Evolutionary conservation across 2,113 vertebrate genomes (phyloP).

Genomic region (Melanotaenia duboulayi): DNA sequence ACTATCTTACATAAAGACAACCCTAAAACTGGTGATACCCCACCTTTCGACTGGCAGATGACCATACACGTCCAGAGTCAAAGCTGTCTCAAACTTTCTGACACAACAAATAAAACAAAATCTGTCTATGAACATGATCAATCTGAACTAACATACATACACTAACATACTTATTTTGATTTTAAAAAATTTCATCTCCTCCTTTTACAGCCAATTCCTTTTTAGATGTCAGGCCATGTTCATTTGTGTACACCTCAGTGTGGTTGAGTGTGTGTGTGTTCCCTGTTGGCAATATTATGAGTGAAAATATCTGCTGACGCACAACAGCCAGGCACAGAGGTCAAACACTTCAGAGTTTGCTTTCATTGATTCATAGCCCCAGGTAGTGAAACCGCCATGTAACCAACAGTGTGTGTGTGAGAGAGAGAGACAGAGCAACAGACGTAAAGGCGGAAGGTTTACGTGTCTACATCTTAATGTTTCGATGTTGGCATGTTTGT

Average conservation of each 20-base stretch:
- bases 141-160: neutral
- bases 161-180: neutral
- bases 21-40: neutral
- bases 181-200: neutral
- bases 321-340: conserved; percentile 68
- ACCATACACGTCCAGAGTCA: neutral
- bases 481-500: conserved; percentile 56
- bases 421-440: conserved; percentile 28
- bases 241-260: conserved; percentile 45
- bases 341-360: conserved; percentile 69
- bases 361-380: conserved; percentile 74
- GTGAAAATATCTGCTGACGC: conserved; percentile 79
- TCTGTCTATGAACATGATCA: neutral
- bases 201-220: conserved; percentile 22
- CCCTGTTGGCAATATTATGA: conserved; percentile 74
- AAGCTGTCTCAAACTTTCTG: neutral
- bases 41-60: neutral
- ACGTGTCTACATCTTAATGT: conserved; percentile 46
- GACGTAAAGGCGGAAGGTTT: conserved; percentile 44
- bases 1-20: no score
- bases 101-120: conserved; percentile 6
- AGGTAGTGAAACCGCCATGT: conserved; percentile 53
- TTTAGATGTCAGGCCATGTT: conserved; percentile 50
- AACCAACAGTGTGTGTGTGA: conserved; percentile 31
- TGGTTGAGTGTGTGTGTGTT: conserved; percentile 43